Base-by-base conservation (phyloP, 2,113 vertebrate species). In the Cyprinodon brontotheroides region DNA sequence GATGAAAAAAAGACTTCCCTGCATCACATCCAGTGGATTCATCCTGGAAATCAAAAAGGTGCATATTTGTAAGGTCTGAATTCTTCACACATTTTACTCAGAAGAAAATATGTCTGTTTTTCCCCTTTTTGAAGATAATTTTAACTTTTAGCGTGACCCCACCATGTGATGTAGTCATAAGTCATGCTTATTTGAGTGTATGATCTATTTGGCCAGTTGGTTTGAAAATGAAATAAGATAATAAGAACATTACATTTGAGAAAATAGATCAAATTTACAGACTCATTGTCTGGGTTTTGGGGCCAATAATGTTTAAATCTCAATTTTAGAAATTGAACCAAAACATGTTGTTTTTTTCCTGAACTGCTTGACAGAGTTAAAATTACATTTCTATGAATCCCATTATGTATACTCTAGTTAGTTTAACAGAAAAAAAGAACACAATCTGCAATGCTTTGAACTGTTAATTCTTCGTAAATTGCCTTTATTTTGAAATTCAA, bases 401-500 rank as follows among this genome's bases (percentile, higher is more conserved):
- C 68, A 77, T 65, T 74, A 50, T 0, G 4, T 20, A 57, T 8
- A 60, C 29, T 15, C 15, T 22, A 6, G 13, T 13, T 48, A 11
- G 57, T 65, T 17, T 60, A 62, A 77, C 20, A 50, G 38, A 36
- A 57, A 65, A 17, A 57, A 62, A 39, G 48, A 20, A 36, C 0
- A 3, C 57, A 64, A 48, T 22, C 17, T 61, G 20, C 43, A 39
- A 12, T 13, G 40, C n/a, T 65, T 6, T 40, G 29, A 61, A 68
- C 45, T 75, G 59, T 3, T 59, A 65, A 15, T 40, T 72, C 0
- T 68, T 41, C 39, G 11, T 0, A 10, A 65, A 1, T 61, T 62
- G 11, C 22, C 7, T 67, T 48, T 13, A 53, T 70, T 70, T 65
- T n/a, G 40, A 72, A 68, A 66, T 81, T 39, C 1, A 74, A 77